A percentile compares a stretch with the other conserved stretches of the same genome.
Evolutionary conservation across 23 tunicate species (phyloP).

Genomic region (Trididemnum clinides): DNA sequence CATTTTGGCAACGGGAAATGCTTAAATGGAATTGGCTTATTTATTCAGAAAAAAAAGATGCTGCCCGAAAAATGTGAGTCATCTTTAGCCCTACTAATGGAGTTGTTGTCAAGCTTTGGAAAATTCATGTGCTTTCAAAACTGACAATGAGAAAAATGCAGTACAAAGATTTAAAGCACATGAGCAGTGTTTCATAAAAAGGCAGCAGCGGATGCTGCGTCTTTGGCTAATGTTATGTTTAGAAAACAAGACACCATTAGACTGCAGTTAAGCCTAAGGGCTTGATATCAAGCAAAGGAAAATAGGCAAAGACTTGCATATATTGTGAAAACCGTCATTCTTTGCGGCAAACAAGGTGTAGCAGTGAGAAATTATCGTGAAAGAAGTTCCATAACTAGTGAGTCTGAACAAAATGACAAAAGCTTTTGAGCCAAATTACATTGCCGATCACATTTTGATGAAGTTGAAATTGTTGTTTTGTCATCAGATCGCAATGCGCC

Average conservation of each 20-base stretch:
- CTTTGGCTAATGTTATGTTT: neutral
- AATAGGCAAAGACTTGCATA: neutral
- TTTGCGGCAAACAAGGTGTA: neutral
- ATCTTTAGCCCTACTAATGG: neutral
- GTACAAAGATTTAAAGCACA: neutral
- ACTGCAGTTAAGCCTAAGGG: neutral
- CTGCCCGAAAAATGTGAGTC: neutral
- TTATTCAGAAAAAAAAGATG: neutral
- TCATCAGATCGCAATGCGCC: neutral
- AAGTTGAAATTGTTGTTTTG: neutral
- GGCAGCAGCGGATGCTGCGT: neutral
- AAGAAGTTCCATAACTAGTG: neutral
- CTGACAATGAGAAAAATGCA: neutral
- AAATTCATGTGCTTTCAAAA: neutral
- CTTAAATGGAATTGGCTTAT: slow-evolving; percentile 1
- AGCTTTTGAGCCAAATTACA: neutral
- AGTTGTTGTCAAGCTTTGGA: neutral
- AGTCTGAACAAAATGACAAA: neutral
- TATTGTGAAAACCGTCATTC: neutral
- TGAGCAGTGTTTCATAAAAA: neutral
- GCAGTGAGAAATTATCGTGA: neutral
- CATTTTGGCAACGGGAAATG: neutral
- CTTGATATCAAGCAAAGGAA: neutral
- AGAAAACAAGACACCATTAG: neutral
- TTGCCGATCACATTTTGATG: neutral